Percentiles rank a stretch among this genome's conserved stretches.
These are phyloP conservation scores for Chaenodraco wilsoni DNA, from an alignment of 2,797 vertebrate genomes.

Conservation along the genomic window DNA sequence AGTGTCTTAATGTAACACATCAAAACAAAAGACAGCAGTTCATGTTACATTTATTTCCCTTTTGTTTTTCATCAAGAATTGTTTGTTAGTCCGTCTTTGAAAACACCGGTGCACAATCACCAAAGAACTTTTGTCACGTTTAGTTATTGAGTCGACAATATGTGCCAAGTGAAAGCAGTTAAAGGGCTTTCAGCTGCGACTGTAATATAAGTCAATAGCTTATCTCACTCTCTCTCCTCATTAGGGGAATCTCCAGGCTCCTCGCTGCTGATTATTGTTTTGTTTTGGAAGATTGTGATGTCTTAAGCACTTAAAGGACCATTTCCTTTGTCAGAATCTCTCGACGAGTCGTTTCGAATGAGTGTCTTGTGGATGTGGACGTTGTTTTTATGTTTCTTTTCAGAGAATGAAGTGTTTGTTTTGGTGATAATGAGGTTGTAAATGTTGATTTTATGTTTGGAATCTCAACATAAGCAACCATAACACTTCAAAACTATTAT, in stretches of 20 bases:
- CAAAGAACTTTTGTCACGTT: conserved; percentile 40
- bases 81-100: conserved; percentile 6
- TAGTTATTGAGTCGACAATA: conserved; percentile 49
- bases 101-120: conserved; percentile 8
- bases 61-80: conserved; percentile 13
- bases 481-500: conserved; percentile 13
- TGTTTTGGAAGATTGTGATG: conserved; percentile 67
- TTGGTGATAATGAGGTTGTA: conserved; percentile 21
- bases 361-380: conserved; percentile 36
- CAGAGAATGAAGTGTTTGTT: conserved; percentile 52
- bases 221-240: conserved; percentile 67
- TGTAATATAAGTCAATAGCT: conserved; percentile 67
- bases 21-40: conserved; percentile 8
- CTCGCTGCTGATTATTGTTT: conserved; percentile 67
- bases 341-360: conserved; percentile 40
- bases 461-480: conserved; percentile 1
- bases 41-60: background rate
- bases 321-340: conserved; percentile 69
- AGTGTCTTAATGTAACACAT: background rate
- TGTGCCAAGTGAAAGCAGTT: conserved; percentile 62
- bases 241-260: conserved; percentile 74
- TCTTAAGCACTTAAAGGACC: conserved; percentile 67
- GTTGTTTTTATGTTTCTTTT: conserved; percentile 41
- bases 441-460: conserved; percentile 28
- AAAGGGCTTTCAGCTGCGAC: conserved; percentile 65